Conservation (phyloP, 92 coral and sea anemone genomes). For the Paramuricea clavata region DNA sequence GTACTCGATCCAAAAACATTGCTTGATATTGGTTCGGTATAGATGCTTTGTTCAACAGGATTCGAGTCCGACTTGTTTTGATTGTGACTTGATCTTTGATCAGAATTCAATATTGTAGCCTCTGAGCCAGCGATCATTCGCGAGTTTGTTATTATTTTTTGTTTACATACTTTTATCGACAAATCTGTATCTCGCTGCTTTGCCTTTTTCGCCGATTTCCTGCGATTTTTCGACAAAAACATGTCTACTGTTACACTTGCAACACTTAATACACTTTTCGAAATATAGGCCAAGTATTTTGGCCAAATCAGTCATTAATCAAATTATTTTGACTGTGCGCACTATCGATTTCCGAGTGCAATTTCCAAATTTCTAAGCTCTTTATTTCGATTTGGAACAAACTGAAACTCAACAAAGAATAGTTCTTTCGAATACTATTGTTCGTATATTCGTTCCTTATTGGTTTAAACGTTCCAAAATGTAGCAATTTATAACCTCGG, state of each 20-base stretch:
- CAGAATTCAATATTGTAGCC: background rate
- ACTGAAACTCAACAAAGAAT: background rate
- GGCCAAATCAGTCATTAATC: background rate
- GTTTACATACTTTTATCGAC: constrained; percentile 11
- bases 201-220: background rate
- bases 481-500: background rate
- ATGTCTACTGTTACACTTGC: background rate
- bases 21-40: constrained; percentile 18
- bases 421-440: background rate
- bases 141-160: constrained; percentile 12
- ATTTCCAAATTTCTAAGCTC: background rate
- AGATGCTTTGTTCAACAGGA: constrained; percentile 6
- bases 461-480: background rate
- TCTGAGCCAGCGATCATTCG: constrained; percentile 41
- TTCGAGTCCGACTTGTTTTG: background rate
- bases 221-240: background rate
- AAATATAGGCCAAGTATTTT: background rate
- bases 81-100: background rate
- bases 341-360: background rate
- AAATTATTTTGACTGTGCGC: background rate
- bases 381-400: background rate
- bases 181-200: background rate
- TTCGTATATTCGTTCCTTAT: background rate
- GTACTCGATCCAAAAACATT: constrained; percentile 7
- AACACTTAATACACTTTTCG: background rate